Base-by-base conservation (phyloP, 35 echinoderm and acorn worm species). In the Holothuria glaberrima region DNA sequence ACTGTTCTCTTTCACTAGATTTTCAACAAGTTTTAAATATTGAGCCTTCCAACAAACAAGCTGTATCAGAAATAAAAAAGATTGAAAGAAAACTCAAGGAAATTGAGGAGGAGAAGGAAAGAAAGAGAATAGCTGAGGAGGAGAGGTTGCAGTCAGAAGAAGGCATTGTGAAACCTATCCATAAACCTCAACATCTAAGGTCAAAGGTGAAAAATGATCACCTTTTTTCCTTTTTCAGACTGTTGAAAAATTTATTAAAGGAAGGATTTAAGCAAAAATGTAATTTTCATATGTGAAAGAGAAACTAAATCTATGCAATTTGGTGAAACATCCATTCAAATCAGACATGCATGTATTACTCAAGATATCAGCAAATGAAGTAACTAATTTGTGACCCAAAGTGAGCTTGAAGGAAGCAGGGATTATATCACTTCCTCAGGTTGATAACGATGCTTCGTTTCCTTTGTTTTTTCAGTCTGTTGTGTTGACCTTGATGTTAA, bases 31-130 rank as follows among this genome's bases (percentile, higher is more conserved):
- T 99, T 7, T 75, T 99, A 18, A 91, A 95, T 36, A 83, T 99
- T 50, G 97, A 99, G 80, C 88, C 97, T 20, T 83, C 83, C 38
- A 99, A 99, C 71, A 99, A 99, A 64, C 97, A 92, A 20, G 97
- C 97, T 30, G 44, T 36, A 24, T 31, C 94, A 57, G 97, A 99
- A 88, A 89, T 99, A 2, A 95, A 93, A 52, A 95, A 60, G 77
- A 93, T 99, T 59, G 91, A 91, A 46, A 87, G 69, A 32, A 86
- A 88, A 34, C 24, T 91, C 24, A 86, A 93, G 30, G 36, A 89
- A 41, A 88, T 65, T 44, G 91, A 99, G 80, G 86, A 99, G 25
- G 77, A 90, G 50, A 71, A 66, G 54, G 83, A 93, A 12, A 88
- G 90, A 46, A 32, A 84, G 69, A 34, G 59, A 30, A 59, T 35